A percentile compares a stretch with the other conserved stretches of the same genome.
phyloP scores from a whole-genome alignment of 2,888 invertebrate species.

The Noctuana brunneofusca region DNA sequence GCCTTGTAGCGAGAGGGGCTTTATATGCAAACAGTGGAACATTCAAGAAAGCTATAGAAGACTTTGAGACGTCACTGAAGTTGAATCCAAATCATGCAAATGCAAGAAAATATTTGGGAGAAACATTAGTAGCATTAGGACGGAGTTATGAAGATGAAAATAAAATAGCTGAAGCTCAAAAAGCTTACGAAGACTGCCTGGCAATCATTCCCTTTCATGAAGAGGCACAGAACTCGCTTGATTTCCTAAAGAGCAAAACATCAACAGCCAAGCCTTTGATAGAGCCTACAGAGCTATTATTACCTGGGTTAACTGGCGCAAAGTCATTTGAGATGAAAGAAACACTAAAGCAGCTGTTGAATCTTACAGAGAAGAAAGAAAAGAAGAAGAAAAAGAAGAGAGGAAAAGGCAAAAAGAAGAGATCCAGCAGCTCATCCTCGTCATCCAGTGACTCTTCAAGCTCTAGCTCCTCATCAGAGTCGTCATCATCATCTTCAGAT shows the following conservation, averaged over 20 bases:
- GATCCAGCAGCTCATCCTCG: conserved; percentile 85
- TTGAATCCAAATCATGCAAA: conserved; percentile 95
- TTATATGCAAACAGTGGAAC: conserved; percentile 96
- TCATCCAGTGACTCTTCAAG: conserved; percentile 87
- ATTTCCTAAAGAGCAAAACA: conserved; percentile 89
- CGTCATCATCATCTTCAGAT: conserved; percentile 83
- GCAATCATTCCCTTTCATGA: conserved; percentile 93
- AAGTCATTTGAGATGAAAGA: conserved; percentile 85
- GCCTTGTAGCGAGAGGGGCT: conserved; percentile 94
- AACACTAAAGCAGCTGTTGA: conserved; percentile 85
- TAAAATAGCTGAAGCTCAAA: conserved; percentile 92
- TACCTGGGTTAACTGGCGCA: conserved; percentile 83
- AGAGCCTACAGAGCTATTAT: conserved; percentile 84
- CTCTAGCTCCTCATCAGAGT: conserved; percentile 82
- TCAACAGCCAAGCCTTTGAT: conserved; percentile 83
- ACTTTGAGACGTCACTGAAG: conserved; percentile 95
- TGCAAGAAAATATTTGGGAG: conserved; percentile 96
- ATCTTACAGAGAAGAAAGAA: conserved; percentile 84
- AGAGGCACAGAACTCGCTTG: conserved; percentile 92
- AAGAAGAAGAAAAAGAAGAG: conserved; percentile 86
- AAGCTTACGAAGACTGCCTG: conserved; percentile 92
- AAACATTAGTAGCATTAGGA: conserved; percentile 94
- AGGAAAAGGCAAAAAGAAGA: conserved; percentile 85
- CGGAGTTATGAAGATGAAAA: conserved; percentile 94
- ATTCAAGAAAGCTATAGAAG: conserved; percentile 96